Percentiles rank a stretch among this genome's conserved stretches.
Evolutionary conservation across 2,797 vertebrate species (phyloP).

Genomic region (Siniperca scherzeri): DNA sequence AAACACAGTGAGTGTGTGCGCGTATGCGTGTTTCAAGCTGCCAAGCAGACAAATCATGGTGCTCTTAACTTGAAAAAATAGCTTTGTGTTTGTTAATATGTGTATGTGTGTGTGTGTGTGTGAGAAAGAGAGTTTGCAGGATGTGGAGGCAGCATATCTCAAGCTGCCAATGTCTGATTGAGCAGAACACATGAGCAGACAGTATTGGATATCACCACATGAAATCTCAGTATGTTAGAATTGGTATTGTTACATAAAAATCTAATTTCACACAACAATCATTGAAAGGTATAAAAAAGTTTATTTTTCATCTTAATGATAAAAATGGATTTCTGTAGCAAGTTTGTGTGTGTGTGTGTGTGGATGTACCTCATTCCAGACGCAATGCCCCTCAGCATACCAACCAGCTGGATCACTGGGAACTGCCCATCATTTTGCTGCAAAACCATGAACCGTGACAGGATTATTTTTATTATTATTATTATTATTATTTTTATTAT

Average conservation of each 20-base stretch:
- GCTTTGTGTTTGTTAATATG: constrained; percentile 15
- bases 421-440: constrained; percentile 95
- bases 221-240: constrained; percentile 20
- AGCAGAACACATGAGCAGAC: constrained; percentile 9
- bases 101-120: background rate
- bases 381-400: constrained; percentile 93
- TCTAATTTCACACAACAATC: constrained; percentile 36
- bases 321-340: constrained; percentile 28
- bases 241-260: constrained; percentile 30
- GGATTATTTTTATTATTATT: constrained; percentile 40
- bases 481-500: too few relatives aligned
- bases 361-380: constrained; percentile 93
- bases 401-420: constrained; percentile 89
- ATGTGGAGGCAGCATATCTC: constrained; percentile 15
- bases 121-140: background rate
- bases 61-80: constrained; percentile 29
- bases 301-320: constrained; percentile 27
- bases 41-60: background rate
- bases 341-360: constrained; percentile 23
- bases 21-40: constrained; percentile 32
- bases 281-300: constrained; percentile 27
- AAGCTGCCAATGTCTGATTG: constrained; percentile 24
- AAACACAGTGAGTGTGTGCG: constrained; percentile 41
- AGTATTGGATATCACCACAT: constrained; percentile 12
- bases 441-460: constrained; percentile 54